These are phyloP conservation scores for Tupaia tana DNA, from an alignment of 2,113 vertebrate genomes.

Conservation along the genomic window DNA sequence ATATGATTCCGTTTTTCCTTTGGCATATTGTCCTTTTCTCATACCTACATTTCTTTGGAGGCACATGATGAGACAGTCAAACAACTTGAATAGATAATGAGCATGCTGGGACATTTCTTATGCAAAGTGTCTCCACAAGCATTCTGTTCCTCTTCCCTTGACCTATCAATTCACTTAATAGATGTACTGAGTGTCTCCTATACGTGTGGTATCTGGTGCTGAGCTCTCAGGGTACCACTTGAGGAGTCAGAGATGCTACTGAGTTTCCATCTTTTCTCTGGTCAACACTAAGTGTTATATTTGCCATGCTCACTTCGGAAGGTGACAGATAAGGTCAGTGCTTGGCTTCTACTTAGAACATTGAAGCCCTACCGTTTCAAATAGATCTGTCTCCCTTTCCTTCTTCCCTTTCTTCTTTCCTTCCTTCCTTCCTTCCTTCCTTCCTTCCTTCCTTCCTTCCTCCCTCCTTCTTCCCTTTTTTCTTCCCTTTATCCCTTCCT, in stretches of 20 bases:
- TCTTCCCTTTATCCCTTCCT: neutral
- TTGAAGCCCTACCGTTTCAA: constrained; percentile 33
- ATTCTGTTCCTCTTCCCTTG: neutral
- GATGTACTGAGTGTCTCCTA: neutral
- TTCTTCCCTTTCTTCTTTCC: neutral
- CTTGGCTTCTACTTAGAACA: constrained; percentile 63
- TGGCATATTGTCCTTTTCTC: neutral
- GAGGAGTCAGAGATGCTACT: neutral
- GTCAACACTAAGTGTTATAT: neutral
- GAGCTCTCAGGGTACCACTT: neutral
- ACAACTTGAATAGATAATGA: neutral
- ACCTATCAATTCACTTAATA: neutral
- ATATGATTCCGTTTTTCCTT: neutral
- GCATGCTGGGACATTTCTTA: neutral
- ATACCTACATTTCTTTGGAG: neutral
- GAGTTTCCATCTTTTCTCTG: neutral
- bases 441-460: neutral
- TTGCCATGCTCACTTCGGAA: neutral
- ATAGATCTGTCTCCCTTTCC: neutral
- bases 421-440: neutral
- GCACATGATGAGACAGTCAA: neutral
- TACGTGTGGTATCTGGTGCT: neutral
- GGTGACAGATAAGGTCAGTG: neutral
- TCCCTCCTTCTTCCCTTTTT: neutral
- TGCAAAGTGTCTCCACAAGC: neutral